These are phyloP conservation scores for Dolichopus griseipennis DNA, from an alignment of 2,888 invertebrate species.

Conservation along the genomic window DNA sequence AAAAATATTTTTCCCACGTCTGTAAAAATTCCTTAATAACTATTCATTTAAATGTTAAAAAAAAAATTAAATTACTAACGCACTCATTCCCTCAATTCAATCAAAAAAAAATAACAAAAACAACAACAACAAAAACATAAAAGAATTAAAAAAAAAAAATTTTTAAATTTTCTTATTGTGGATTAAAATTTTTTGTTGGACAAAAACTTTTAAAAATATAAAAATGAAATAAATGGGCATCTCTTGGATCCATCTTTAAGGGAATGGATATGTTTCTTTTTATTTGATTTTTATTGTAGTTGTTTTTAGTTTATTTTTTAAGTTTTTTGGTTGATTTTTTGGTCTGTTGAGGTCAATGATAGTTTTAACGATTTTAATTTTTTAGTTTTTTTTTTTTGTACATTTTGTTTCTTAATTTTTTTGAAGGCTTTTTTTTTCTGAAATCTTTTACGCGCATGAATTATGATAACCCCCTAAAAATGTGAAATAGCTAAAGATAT, in stretches of 20 bases:
- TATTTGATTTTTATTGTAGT: background rate
- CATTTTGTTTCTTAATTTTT: background rate
- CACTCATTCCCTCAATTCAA: background rate
- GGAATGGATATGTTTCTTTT: background rate
- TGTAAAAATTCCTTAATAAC: too few relatives aligned
- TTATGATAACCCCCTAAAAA: background rate
- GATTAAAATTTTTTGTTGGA: background rate
- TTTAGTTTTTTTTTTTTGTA: background rate
- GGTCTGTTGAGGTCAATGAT: background rate
- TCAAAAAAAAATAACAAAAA: background rate
- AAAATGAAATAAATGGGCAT: background rate
- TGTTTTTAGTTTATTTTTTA: background rate
- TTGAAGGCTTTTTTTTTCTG: background rate
- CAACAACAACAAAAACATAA: background rate
- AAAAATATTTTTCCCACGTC: too few relatives aligned
- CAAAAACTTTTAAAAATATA: background rate
- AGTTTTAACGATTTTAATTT: background rate
- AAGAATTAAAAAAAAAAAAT: background rate
- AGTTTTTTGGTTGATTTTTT: background rate
- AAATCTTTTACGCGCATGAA: constrained; percentile 4
- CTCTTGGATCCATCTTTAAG: background rate
- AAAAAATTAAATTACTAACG: background rate
- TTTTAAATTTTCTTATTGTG: background rate
- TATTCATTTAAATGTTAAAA: too few relatives aligned
- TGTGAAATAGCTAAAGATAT: constrained; percentile 1